These are phyloP conservation scores for Lasiommata megera DNA, from an alignment of 2,888 invertebrate genomes.

Conservation along the genomic window DNA sequence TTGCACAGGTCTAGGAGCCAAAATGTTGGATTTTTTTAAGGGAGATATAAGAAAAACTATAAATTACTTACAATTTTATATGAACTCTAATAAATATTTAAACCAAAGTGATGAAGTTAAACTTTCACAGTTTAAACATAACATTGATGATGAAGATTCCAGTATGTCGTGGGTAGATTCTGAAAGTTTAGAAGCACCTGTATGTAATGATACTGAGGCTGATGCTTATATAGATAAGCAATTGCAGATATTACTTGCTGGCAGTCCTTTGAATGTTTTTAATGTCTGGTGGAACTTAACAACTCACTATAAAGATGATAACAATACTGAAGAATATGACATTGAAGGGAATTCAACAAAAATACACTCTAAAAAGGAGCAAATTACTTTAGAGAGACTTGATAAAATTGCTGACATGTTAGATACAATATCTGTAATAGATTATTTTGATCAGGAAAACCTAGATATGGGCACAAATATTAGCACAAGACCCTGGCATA, in stretches of 20 bases:
- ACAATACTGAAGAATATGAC: slow-evolving; percentile 35
- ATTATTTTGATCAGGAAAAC: slow-evolving; percentile 42
- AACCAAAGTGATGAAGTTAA: slow-evolving; percentile 36
- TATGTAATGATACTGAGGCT: slow-evolving; percentile 37
- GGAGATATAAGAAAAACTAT: slow-evolving; percentile 88
- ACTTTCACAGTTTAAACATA: slow-evolving; percentile 41
- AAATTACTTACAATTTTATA: slow-evolving; percentile 87
- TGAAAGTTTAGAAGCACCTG: slow-evolving; percentile 42
- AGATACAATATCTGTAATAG: slow-evolving; percentile 66
- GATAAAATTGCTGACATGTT: slow-evolving; percentile 50
- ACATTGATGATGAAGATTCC: slow-evolving; percentile 62
- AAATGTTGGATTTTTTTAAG: slow-evolving; percentile 80
- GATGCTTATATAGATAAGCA: slow-evolving; percentile 42
- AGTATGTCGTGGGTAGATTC: slow-evolving; percentile 63
- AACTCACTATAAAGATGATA: slow-evolving; percentile 40
- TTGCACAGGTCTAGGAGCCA: slow-evolving; percentile 69
- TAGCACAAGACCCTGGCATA: slow-evolving; percentile 56
- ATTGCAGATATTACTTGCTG: slow-evolving; percentile 36
- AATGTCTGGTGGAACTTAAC: slow-evolving; percentile 69
- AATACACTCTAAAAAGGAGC: slow-evolving; percentile 17
- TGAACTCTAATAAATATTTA: slow-evolving; percentile 66
- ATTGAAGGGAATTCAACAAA: slow-evolving; percentile 17
- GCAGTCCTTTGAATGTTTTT: slow-evolving; percentile 44
- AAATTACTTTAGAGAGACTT: slow-evolving; percentile 40
- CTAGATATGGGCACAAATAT: slow-evolving; percentile 40